These are phyloP conservation scores for Amphipoea lucens DNA, from an alignment of 2,888 invertebrate species.

Conservation along the genomic window DNA sequence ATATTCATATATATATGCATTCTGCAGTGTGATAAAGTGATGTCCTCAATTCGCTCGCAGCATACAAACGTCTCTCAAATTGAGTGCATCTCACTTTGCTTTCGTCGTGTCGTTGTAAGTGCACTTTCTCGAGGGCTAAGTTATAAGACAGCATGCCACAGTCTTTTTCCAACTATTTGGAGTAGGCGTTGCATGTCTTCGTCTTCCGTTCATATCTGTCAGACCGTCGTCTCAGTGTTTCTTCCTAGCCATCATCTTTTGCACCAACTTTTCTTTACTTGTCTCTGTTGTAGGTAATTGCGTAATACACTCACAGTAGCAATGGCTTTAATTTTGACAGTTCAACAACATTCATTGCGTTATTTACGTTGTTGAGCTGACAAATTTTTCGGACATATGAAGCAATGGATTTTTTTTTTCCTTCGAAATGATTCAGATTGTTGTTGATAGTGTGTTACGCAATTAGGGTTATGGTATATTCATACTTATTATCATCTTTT, in stretches of 20 bases:
- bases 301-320: too few species aligned
- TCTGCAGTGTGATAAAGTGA: constrained; percentile 28
- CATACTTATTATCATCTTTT: background rate
- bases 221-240: background rate
- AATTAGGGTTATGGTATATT: too few species aligned
- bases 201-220: background rate
- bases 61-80: constrained; percentile 41
- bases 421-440: too few species aligned
- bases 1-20: background rate
- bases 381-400: too few species aligned
- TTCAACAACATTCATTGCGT: too few species aligned
- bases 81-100: constrained; percentile 38
- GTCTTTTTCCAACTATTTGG: background rate
- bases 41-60: constrained; percentile 44
- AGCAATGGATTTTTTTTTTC: too few species aligned
- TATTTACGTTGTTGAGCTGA: too few species aligned
- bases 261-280: background rate
- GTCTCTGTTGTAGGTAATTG: too few species aligned
- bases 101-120: constrained; percentile 29
- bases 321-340: too few species aligned
- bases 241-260: background rate
- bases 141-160: constrained; percentile 5
- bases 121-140: constrained; percentile 36
- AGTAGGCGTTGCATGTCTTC: background rate
- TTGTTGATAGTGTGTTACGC: too few species aligned